These are phyloP conservation scores for Achatina immaculata DNA, from an alignment of 1,140 invertebrate genomes.

Conservation along the genomic window DNA sequence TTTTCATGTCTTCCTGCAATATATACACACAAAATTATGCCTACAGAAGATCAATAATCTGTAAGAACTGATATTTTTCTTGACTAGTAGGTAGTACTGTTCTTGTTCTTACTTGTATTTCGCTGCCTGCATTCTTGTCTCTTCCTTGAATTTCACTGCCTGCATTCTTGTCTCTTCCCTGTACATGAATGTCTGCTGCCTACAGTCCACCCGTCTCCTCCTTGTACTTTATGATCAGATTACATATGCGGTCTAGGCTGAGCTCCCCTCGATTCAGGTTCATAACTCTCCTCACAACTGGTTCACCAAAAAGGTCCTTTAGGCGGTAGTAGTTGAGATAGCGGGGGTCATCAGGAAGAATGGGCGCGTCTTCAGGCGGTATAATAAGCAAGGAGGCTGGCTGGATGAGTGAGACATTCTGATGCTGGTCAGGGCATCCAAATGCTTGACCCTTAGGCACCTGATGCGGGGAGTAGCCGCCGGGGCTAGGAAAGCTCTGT, in stretches of 20 bases:
- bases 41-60: too few relatives aligned
- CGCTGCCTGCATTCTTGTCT: constrained; percentile 1
- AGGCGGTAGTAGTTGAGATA: constrained; percentile 86
- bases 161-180: neutral
- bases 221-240: constrained; percentile 15
- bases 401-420: neutral
- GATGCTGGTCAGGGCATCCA: neutral
- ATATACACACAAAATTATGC: too few relatives aligned
- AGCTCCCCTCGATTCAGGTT: constrained; percentile 87
- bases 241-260: constrained; percentile 88
- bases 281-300: constrained; percentile 88
- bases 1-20: too few relatives aligned
- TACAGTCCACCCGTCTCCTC: constrained; percentile 12
- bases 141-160: neutral
- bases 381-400: constrained; percentile 38
- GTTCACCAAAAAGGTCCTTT: constrained; percentile 87
- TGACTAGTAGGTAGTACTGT: too few relatives aligned
- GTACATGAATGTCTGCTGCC: too few relatives aligned
- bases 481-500: neutral
- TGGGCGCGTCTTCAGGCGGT: constrained; percentile 53
- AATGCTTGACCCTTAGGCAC: neutral
- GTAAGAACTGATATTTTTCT: too few relatives aligned
- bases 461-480: neutral
- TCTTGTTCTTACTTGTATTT: too few relatives aligned
- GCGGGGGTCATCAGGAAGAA: constrained; percentile 77